A percentile compares a stretch with the other conserved stretches of the same genome.
These are phyloP conservation scores for Malacoraja senta DNA, from an alignment of 2,797 vertebrate species.

Conservation along the genomic window DNA sequence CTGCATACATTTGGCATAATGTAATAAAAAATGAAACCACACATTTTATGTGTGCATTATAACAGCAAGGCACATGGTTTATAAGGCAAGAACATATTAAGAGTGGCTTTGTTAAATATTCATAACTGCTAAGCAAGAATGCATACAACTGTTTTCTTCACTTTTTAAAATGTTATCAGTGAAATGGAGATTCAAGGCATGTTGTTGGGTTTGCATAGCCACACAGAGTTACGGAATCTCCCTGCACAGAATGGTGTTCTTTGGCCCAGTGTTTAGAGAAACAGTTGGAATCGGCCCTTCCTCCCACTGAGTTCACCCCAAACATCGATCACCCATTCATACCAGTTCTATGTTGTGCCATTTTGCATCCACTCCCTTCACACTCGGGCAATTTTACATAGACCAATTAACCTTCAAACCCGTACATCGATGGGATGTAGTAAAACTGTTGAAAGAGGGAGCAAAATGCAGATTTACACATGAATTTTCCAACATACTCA, in stretches of 20 bases:
- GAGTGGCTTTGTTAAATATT: neutral
- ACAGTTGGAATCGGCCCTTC: too few relatives aligned
- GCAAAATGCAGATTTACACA: neutral
- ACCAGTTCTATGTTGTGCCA: too few relatives aligned
- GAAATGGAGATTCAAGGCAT: neutral
- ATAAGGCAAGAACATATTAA: neutral
- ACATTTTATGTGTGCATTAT: neutral
- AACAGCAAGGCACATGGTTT: neutral
- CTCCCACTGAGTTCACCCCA: too few relatives aligned
- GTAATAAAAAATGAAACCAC: neutral
- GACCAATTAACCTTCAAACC: too few relatives aligned
- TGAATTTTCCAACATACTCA: neutral
- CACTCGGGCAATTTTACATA: too few relatives aligned
- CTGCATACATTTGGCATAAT: neutral
- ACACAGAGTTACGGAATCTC: neutral
- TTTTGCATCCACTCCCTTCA: too few relatives aligned
- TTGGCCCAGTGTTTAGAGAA: neutral
- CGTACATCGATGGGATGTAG: neutral
- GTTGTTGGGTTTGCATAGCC: neutral
- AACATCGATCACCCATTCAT: too few relatives aligned
- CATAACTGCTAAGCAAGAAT: conserved; percentile 3
- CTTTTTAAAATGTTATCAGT: neutral
- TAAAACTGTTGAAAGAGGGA: neutral
- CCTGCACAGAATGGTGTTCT: neutral
- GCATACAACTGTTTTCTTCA: neutral